These are phyloP conservation scores for Palloptera scutellata DNA, from an alignment of 2,888 invertebrate species.

Conservation along the genomic window DNA sequence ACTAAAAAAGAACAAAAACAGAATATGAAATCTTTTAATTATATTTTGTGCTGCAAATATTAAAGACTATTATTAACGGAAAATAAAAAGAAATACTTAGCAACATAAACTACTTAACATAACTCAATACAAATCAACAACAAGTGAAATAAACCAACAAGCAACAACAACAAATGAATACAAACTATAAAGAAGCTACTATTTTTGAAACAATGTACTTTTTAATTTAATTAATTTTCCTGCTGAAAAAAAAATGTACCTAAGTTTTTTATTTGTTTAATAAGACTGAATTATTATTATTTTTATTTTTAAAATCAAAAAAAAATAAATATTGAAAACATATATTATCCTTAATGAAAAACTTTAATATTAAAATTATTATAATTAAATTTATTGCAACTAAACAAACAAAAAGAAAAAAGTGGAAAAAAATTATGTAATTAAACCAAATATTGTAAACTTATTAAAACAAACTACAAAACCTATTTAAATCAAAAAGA, in stretches of 20 bases:
- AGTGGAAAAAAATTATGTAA: constrained; percentile 8
- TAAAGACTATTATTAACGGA: constrained; percentile 17
- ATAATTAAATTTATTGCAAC: constrained; percentile 18
- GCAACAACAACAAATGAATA: too few species aligned
- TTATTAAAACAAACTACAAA: constrained; percentile 8
- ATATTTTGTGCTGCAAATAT: constrained; percentile 9
- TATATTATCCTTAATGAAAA: constrained; percentile 30
- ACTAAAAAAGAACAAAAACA: constrained; percentile 5
- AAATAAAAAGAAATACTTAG: constrained; percentile 8
- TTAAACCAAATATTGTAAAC: constrained; percentile 23
- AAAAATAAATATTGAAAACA: constrained; percentile 31
- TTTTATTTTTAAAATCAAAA: constrained; percentile 15
- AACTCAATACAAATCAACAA: too few species aligned
- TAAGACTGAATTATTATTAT: constrained; percentile 57
- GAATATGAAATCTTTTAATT: constrained; percentile 1
- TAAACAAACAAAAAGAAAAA: constrained; percentile 15
- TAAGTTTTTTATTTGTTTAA: constrained; percentile 56
- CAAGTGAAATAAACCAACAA: too few species aligned
- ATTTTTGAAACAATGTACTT: constrained; percentile 29
- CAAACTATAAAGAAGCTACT: constrained; percentile 9
- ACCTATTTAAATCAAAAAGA: constrained; percentile 25
- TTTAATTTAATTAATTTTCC: constrained; percentile 35
- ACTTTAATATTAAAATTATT: constrained; percentile 25
- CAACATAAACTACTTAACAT: too few species aligned
- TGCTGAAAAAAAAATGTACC: constrained; percentile 50